Percentiles rank a stretch among this genome's conserved stretches.
Evolutionary conservation across 1,140 invertebrate species (phyloP).

Genomic region (Drosophila neocordata): DNA sequence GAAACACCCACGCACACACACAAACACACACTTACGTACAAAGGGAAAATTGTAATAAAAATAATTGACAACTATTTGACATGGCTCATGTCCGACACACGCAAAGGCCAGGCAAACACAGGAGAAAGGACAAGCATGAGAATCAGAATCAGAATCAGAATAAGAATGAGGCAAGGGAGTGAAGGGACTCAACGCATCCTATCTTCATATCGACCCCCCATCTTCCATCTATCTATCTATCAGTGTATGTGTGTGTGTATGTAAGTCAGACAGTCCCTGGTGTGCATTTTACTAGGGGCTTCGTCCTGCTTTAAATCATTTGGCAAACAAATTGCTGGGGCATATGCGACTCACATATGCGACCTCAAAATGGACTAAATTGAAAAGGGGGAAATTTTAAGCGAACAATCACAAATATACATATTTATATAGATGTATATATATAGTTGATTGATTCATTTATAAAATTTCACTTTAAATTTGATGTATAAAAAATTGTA

Average conservation of each 20-base stretch:
- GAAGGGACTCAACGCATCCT: not conserved
- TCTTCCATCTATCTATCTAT: not conserved
- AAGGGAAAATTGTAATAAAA: conserved; percentile 76
- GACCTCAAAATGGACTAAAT: not conserved
- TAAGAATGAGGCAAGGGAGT: not conserved
- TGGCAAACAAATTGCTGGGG: conserved; percentile 22
- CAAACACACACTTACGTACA: conserved; percentile 12
- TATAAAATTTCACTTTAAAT: conserved; percentile 2
- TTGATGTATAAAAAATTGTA: not conserved
- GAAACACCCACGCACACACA: conserved; percentile 1
- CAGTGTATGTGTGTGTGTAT: conserved; percentile 13
- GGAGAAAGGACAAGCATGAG: not conserved
- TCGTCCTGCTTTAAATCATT: conserved; percentile 39
- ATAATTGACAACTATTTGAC: conserved; percentile 82
- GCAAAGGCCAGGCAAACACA: conserved; percentile 52
- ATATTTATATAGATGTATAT: not conserved
- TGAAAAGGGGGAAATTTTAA: not conserved
- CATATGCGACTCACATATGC: not conserved
- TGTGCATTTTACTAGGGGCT: conserved; percentile 64
- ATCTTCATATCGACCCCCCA: too few species aligned
- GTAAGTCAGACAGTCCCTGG: conserved; percentile 49
- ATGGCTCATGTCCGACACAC: conserved; percentile 76
- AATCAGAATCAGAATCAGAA: too few species aligned
- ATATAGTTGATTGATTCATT: conserved; percentile 6
- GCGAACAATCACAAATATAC: not conserved